These are phyloP conservation scores for Grus americana DNA, from an alignment of 2,113 vertebrate genomes.

Conservation along the genomic window DNA sequence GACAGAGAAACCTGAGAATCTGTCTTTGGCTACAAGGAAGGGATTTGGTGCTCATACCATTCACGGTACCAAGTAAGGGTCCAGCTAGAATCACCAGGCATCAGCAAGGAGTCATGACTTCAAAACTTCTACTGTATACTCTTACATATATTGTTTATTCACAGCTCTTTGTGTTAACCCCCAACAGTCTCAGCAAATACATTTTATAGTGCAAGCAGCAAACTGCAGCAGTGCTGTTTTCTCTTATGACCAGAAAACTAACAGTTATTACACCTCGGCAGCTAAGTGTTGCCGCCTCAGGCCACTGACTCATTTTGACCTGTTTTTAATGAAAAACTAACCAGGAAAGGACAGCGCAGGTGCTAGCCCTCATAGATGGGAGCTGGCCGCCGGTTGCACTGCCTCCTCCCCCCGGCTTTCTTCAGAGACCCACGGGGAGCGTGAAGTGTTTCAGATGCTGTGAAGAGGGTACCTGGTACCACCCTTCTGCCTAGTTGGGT, in stretches of 20 bases:
- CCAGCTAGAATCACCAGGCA: neutral
- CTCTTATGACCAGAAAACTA: neutral
- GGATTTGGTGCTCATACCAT: neutral
- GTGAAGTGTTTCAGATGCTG: neutral
- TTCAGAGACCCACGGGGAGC: neutral
- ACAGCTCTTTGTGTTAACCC: neutral
- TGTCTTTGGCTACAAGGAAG: neutral
- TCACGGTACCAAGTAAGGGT: neutral
- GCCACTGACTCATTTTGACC: neutral
- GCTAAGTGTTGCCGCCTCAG: neutral
- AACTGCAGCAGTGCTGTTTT: neutral
- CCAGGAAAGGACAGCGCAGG: neutral
- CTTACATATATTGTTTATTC: neutral
- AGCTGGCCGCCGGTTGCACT: neutral
- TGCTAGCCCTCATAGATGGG: neutral
- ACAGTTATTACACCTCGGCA: neutral
- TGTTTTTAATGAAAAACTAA: neutral
- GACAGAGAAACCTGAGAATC: neutral
- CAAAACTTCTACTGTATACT: neutral
- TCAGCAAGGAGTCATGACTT: neutral
- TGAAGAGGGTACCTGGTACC: neutral
- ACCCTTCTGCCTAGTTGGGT: neutral
- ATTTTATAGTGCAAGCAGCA: neutral
- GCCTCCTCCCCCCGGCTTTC: neutral
- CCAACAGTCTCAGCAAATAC: neutral